A percentile compares a stretch with the other conserved stretches of the same genome.
Conservation (phyloP, 37 sponge, comb jelly and placozoan genomes). For the Beroe ovata region DNA sequence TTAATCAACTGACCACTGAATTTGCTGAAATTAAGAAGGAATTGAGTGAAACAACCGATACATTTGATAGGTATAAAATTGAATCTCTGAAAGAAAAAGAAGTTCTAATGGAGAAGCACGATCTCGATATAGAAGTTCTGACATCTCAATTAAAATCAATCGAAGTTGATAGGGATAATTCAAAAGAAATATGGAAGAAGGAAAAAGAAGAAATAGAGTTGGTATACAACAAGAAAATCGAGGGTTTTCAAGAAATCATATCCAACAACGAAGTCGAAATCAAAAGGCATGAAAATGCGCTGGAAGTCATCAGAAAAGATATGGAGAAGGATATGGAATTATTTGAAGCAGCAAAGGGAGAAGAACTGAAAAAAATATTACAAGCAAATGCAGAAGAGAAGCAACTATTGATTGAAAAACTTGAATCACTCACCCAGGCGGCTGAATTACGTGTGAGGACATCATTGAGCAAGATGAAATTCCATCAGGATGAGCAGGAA, state of each 20-base stretch:
- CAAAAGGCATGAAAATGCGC: neutral
- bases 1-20: neutral
- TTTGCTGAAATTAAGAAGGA: neutral
- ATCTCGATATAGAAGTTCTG: neutral
- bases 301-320: neutral
- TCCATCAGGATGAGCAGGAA: neutral
- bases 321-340: neutral
- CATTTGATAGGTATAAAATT: neutral
- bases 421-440: neutral
- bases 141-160: neutral
- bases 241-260: neutral
- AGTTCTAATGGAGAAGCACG: neutral
- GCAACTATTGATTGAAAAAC: neutral
- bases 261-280: neutral
- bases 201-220: conserved; percentile 4
- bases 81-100: neutral
- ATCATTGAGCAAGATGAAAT: neutral
- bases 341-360: neutral
- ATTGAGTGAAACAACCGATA: neutral
- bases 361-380: neutral
- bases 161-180: neutral
- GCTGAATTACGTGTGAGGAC: neutral
- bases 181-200: neutral
- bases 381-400: conserved; percentile 7
- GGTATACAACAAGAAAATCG: neutral